Evolutionary conservation across 2,888 invertebrate species (phyloP).

Genomic region (Arrhopalites spinosus): DNA sequence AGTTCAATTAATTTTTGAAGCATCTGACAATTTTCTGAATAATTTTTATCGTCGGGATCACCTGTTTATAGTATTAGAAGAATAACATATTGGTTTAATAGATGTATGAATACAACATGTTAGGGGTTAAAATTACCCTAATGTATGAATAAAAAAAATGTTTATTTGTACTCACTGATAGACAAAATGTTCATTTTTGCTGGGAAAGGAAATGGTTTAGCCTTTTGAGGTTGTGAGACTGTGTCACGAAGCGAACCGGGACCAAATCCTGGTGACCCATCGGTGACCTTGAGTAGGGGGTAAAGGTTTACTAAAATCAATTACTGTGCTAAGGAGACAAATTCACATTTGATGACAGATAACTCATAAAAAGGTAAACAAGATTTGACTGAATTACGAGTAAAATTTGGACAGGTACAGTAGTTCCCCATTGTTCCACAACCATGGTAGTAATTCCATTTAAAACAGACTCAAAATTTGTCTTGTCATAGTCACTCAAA

Average conservation of each 20-base stretch:
- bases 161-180: constrained; percentile 53
- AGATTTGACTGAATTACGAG: neutral
- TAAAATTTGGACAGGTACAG: constrained; percentile 77
- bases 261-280: constrained; percentile 74
- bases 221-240: constrained; percentile 56
- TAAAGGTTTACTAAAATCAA: no score
- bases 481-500: constrained; percentile 84
- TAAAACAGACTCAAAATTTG: constrained; percentile 79
- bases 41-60: constrained; percentile 58
- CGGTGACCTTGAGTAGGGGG: constrained; percentile 67
- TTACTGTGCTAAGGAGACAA: no score
- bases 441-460: constrained; percentile 79
- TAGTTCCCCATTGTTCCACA: constrained; percentile 86
- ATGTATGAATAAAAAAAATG: neutral
- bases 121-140: neutral
- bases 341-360: no score
- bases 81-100: no score
- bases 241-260: constrained; percentile 68
- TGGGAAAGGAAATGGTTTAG: constrained; percentile 78
- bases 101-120: no score
- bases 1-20: constrained; percentile 82
- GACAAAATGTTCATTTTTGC: constrained; percentile 71
- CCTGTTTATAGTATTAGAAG: constrained; percentile 45
- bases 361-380: no score
- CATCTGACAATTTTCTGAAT: constrained; percentile 58